Evolutionary conservation across 92 coral and sea anemone genomes (phyloP).

Genomic region (Phenganax stokvisi): DNA sequence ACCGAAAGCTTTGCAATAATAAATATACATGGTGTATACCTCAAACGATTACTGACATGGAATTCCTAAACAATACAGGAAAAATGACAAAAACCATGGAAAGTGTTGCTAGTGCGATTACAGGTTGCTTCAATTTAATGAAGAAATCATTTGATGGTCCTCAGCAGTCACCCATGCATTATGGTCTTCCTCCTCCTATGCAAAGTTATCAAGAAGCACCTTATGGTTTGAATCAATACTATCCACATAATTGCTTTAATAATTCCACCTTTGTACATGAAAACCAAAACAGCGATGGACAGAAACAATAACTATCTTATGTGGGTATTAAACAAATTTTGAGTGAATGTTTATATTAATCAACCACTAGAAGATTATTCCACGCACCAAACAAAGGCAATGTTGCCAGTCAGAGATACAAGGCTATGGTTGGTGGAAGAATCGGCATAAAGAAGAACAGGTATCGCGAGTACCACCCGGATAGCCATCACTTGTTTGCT

Average conservation of each 20-base stretch:
- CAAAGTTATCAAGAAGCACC: background rate
- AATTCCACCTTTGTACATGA: no score
- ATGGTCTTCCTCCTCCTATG: background rate
- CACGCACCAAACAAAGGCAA: conserved; percentile 26
- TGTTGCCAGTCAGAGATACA: conserved; percentile 23
- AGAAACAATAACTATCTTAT: background rate
- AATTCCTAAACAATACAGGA: conserved; percentile 9
- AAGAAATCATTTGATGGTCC: background rate
- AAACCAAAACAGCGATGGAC: no score
- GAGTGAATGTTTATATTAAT: background rate
- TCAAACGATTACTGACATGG: no score
- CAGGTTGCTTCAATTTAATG: conserved; percentile 27
- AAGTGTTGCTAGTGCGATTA: conserved; percentile 11
- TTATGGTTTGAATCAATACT: background rate
- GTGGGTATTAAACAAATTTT: no score
- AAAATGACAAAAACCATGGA: conserved; percentile 9
- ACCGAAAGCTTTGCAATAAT: no score
- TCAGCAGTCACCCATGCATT: background rate
- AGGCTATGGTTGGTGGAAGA: conserved; percentile 20
- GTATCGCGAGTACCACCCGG: conserved; percentile 40
- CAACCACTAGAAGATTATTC: conserved; percentile 20
- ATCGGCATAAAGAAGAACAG: conserved; percentile 39
- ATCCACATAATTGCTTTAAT: background rate
- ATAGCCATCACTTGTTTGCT: conserved; percentile 35
- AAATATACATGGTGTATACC: no score